Base-by-base conservation (phyloP, 2,113 vertebrate genomes). In the Todiramphus chloris region DNA sequence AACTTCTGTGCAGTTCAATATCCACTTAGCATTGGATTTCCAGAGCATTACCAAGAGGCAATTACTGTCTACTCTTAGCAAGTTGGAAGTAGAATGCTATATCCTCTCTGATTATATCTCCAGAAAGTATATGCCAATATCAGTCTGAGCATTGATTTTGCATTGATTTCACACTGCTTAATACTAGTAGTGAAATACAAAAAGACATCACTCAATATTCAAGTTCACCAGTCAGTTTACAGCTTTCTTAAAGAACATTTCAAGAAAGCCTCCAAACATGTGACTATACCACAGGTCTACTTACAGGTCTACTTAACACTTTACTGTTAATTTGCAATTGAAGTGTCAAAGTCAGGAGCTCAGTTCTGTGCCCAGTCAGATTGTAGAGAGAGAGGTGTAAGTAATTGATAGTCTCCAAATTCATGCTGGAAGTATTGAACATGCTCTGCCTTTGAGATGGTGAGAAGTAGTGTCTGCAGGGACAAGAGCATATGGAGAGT, bases 1-100 rank as follows among this genome's bases (percentile, higher is more conserved):
- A 87, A 66, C 16, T 89, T 89, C 85, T 30, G n/a, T 31, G 39
- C 68, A 14, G 64, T 89, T 96, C 92, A 69, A 85, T 94, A 95
- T 58, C 73, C 91, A 85, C 66, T 95, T 89, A 93, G 59, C 62
- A 89, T 0, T 73, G 77, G 81, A 89, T 87, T 89, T 94, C 89
- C 77, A 69, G 66, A 92, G 84, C 70, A 73, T 70, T 77, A 93
- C 63, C 93, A 84, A 82, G 44, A 89, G 30, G 83, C 41, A 94
- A 89, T 95, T 96, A 89, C 69, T 79, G 17, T 69, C 56, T 72
- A 37, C 60, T 73, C 31, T 44, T 41, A 91, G 77, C 24, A 84
- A 91, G 48, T 3, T 82, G 56, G 58, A 94, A 92, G 50, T 41
- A 83, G 87, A 89, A 79, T 80, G 37, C 83, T 85, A 18, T 83